Conservation (phyloP, 2,797 vertebrate species). For the Urophycis tenuis region DNA sequence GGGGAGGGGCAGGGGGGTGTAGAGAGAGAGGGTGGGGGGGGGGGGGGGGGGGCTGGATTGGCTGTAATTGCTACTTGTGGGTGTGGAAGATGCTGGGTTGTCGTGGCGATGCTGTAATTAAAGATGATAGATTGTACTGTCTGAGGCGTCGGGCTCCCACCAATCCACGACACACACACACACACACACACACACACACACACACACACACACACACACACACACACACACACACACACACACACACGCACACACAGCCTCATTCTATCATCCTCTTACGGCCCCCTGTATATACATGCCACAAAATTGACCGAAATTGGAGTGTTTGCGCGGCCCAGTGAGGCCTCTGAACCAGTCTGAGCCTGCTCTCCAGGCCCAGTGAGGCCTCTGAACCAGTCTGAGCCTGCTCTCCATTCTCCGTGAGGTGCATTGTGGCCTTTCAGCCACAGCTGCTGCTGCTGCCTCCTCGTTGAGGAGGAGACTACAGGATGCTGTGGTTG, state of each 20-base stretch:
- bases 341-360: too few relatives aligned
- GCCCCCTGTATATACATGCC: background rate
- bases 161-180: background rate
- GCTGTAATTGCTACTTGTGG: slow-evolving; percentile 57
- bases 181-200: background rate
- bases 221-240: background rate
- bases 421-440: background rate
- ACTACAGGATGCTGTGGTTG: background rate
- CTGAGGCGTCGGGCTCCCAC: slow-evolving; percentile 52
- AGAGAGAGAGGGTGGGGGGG: slow-evolving; percentile 2
- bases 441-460: background rate
- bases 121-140: slow-evolving; percentile 75
- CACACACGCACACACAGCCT: background rate
- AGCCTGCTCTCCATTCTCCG: background rate
- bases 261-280: background rate
- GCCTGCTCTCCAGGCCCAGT: background rate
- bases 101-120: slow-evolving; percentile 65
- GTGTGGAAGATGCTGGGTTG: slow-evolving; percentile 47
- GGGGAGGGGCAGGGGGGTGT: background rate
- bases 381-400: background rate
- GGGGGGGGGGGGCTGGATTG: slow-evolving; percentile 26
- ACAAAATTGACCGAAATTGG: background rate
- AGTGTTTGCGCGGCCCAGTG: background rate
- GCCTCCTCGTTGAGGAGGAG: background rate
- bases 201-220: background rate